Evolutionary conservation across 2,113 vertebrate genomes (phyloP), one percentile per base, ranked within the genome.

Genomic region (Sceloporus undulatus): DNA sequence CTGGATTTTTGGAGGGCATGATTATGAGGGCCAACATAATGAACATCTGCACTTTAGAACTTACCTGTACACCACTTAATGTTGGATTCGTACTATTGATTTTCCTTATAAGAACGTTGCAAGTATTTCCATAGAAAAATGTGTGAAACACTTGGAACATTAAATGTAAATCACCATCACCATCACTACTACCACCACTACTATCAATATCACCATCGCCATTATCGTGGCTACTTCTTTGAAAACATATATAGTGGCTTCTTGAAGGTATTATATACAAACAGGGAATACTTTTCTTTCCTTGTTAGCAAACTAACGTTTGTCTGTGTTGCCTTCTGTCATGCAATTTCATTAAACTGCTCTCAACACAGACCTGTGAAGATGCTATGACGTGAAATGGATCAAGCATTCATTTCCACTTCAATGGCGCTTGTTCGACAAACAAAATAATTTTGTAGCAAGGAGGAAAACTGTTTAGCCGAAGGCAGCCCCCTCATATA

Each of bases 401-500:
- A 95, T 95, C 79, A 79, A 90, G 86, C 88, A 82, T 83, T 91
- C 87, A 93, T 94, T 96, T 96, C 92, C 92, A 88, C 91, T 90
- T 96, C 95, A 94, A 84, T 93, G 73, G 75, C 91, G 90, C 91
- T 95, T 95, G 92, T 92, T 95, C 88, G 90, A 91, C 90, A 94
- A 95, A 91, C 92, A 92, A 90, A 93, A 89, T 93, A 94, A 90
- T 95, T 96, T 95, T 95, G 88, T 95, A 96, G 93, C 92, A 94
- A 95, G 94, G 92, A 86, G 87, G 90, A 94, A 95, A 96, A 96
- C 91, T 94, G 93, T 95, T 95, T 94, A 91, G 91, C 80, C 91
- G 89, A 92, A 92, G 89, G 87, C 90, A 91, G 73, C 87, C 85
- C 68, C 6, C 90, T 85, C 87, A 78, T 87, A 88, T 80, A 82